Conservation (phyloP, 2,113 vertebrate species). For the Nothocercus nigrocapillus region DNA sequence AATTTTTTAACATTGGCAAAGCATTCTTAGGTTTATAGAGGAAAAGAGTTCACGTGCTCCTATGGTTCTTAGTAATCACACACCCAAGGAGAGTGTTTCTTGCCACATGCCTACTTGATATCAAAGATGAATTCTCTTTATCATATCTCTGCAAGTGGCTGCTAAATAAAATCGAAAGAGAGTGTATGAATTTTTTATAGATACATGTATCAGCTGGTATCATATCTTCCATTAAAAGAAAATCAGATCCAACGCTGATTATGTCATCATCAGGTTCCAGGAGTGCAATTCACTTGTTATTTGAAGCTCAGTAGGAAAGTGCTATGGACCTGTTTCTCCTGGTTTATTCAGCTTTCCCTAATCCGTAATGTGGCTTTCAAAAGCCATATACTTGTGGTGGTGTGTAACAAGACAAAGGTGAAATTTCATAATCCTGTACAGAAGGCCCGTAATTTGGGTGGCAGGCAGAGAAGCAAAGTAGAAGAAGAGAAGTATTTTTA, state of each 20-base stretch:
- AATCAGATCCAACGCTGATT: background rate
- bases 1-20: background rate
- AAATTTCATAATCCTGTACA: background rate
- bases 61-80: background rate
- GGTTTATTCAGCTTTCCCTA: background rate
- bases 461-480: background rate
- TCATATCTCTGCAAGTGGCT: background rate
- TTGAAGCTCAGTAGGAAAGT: background rate
- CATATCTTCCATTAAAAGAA: background rate
- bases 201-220: background rate
- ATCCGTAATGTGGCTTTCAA: background rate
- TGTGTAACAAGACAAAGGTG: background rate
- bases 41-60: background rate
- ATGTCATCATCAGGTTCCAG: background rate
- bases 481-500: background rate
- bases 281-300: background rate
- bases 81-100: background rate
- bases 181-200: background rate
- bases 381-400: background rate
- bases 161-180: background rate
- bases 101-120: background rate
- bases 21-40: background rate
- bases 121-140: background rate
- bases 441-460: background rate
- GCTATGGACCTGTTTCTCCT: background rate